Evolutionary conservation across 2,113 vertebrate species (phyloP).

Genomic region (Hydropotes inermis): DNA sequence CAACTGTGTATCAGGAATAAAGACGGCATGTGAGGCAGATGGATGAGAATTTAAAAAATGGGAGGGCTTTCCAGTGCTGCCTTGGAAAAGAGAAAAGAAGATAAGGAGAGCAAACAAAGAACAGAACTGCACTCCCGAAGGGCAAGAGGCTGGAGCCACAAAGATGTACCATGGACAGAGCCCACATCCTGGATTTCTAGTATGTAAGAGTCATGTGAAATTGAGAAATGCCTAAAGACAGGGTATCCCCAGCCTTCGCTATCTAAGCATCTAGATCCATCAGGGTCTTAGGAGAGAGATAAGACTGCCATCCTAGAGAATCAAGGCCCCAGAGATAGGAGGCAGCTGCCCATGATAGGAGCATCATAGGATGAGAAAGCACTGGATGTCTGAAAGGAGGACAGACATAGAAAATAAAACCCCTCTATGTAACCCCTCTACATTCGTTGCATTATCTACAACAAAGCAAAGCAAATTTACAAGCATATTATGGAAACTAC

Average conservation of each 20-base stretch:
- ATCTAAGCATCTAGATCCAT: neutral
- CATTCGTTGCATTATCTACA: neutral
- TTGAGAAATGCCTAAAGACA: neutral
- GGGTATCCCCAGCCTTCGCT: neutral
- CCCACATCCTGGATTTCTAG: neutral
- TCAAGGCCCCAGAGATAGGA: neutral
- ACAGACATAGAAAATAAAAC: neutral
- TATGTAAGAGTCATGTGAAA: neutral
- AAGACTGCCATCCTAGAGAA: neutral
- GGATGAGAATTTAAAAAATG: neutral
- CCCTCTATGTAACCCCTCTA: neutral
- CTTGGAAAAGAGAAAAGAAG: neutral
- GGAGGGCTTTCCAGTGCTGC: neutral
- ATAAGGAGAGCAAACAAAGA: neutral
- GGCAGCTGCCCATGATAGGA: neutral
- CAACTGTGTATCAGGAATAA: neutral
- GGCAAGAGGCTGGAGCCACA: neutral
- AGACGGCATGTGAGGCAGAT: neutral
- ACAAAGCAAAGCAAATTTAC: slow-evolving; percentile 57
- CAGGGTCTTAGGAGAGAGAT: neutral
- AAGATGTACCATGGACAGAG: neutral
- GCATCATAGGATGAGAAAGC: neutral
- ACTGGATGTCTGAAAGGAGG: neutral
- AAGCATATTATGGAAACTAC: slow-evolving; percentile 25
- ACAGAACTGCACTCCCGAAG: neutral